Conservation (phyloP, 2,797 vertebrate species). For the Coregonus suidteri region DNA sequence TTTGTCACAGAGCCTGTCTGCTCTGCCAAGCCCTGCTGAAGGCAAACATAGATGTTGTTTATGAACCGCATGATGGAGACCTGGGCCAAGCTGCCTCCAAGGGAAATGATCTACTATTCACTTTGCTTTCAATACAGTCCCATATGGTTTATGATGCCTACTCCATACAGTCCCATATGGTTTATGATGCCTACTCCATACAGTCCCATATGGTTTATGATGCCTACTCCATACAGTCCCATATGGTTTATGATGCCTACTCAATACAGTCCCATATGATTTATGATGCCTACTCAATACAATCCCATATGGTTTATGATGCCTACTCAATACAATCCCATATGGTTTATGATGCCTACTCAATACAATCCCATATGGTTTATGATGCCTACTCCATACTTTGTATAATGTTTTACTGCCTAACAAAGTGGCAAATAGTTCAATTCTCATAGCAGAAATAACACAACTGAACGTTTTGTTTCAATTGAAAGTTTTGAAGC, state of each 20-base stretch:
- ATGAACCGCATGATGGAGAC: constrained; percentile 18
- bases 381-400: too few relatives aligned
- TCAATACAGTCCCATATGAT: too few relatives aligned
- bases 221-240: constrained; percentile 38
- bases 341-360: too few relatives aligned
- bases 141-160: constrained; percentile 42
- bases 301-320: too few relatives aligned
- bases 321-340: too few relatives aligned
- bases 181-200: too few relatives aligned
- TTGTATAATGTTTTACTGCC: constrained; percentile 37
- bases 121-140: constrained; percentile 64
- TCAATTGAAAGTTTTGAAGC: not conserved
- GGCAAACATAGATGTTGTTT: constrained; percentile 50
- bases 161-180: too few relatives aligned
- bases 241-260: too few relatives aligned
- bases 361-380: too few relatives aligned
- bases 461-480: not conserved
- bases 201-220: constrained; percentile 33
- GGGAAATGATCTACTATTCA: constrained; percentile 63
- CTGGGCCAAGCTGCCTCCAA: constrained; percentile 41
- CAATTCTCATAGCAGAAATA: constrained; percentile 21
- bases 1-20: constrained; percentile 25
- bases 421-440: constrained; percentile 43
- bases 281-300: too few relatives aligned
- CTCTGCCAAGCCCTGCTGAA: constrained; percentile 49